phyloP scores from a whole-genome alignment of 2,888 invertebrate genomes.

The Chouioia cunea region DNA sequence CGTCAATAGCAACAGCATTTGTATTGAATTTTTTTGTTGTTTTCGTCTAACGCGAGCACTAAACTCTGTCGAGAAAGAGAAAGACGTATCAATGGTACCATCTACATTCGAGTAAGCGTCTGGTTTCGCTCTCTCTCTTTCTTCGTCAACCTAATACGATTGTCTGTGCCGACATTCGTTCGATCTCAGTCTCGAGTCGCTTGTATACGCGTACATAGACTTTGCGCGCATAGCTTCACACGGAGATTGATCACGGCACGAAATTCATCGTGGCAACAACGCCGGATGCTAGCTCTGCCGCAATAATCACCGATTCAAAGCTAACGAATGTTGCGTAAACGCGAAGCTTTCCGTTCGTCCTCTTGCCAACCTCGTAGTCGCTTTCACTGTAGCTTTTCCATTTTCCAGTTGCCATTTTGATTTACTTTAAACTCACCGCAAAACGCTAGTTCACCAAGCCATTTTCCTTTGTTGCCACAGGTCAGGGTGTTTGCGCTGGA shows the following conservation, averaged over 20 bases:
- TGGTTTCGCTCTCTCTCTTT: no score
- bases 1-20: background rate
- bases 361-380: background rate
- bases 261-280: no score
- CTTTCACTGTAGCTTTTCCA: background rate
- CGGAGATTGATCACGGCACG: no score
- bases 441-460: slow-evolving; percentile 86
- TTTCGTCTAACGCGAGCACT: no score
- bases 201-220: no score
- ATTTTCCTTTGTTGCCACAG: slow-evolving; percentile 80
- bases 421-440: slow-evolving; percentile 76
- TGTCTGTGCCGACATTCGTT: no score
- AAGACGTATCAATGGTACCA: no score
- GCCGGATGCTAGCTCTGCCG: slow-evolving; percentile 7
- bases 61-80: no score
- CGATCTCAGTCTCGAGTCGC: no score
- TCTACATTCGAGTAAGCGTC: no score
- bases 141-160: no score
- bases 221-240: slow-evolving; percentile 6
- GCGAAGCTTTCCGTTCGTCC: slow-evolving; percentile 10
- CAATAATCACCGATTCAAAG: slow-evolving; percentile 17
- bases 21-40: no score
- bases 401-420: background rate
- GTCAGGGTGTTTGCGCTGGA: slow-evolving; percentile 74
- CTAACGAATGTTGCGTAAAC: slow-evolving; percentile 32